Base-by-base conservation (phyloP, 2,113 vertebrate genomes). In the Mirounga angustirostris region DNA sequence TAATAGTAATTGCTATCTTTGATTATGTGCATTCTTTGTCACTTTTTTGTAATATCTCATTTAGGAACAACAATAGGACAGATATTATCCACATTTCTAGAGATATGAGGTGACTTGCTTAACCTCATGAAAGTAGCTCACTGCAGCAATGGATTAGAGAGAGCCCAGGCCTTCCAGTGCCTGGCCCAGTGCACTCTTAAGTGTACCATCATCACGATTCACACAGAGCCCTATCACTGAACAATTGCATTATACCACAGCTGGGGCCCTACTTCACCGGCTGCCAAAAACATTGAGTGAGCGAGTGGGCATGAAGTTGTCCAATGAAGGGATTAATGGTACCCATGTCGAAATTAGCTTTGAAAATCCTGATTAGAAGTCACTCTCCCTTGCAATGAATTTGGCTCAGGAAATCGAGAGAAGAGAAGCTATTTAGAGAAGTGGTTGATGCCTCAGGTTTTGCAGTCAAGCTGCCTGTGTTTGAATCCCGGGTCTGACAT, bases 341-440 rank as follows among this genome's bases (percentile, higher is more conserved):
- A 82, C 73, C 71, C 83, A 33, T 87, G 74, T 91, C 1, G 4
- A 96, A 98, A 84, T 89, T 91, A 89, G 58, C 80, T 96, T 91
- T 63, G 40, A 91, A 94, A 91, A 97, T 90, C 56, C 50, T 95
- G 74, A 90, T 83, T 96, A 87, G 79, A 87, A 98, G 84, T 96
- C 80, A 95, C 15, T 95, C 67, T 97, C 46, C 36, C 73, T 96
- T 92, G 56, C 28, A 61, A 36, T 80, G 69, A 96, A 92, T 93
- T 94, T 93, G 46, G 79, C 87, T 87, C 54, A 76, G 56, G 26
- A 93, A 96, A 54, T 21, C 52, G 24, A 43, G 46, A n/a, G 78
- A 80, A 87, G 54, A 86, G 46, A 95, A 80, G 22, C 56, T 84
- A 3, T 79, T 95, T 86, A 74, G 58, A 92, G 65, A 92, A 46